phyloP scores from a whole-genome alignment of 2,888 invertebrate species.

The Ophion ellenae region DNA sequence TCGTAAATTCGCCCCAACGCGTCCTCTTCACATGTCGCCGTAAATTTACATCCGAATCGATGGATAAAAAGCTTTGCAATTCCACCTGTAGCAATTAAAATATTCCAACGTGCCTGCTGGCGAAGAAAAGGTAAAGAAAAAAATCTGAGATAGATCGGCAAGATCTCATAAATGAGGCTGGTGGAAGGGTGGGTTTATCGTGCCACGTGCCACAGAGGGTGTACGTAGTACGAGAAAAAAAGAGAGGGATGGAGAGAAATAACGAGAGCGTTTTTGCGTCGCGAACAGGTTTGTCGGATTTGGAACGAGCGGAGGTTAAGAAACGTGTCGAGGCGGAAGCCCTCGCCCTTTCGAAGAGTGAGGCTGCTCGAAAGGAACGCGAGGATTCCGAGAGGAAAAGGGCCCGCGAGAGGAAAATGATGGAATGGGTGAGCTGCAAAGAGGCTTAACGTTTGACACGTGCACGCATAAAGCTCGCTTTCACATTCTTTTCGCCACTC shows the following conservation, averaged over 20 bases:
- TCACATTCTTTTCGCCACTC: constrained; percentile 23
- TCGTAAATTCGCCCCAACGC: background rate
- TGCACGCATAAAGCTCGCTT: constrained; percentile 29
- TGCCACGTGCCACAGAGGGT: constrained; percentile 49
- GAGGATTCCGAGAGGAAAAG: constrained; percentile 75
- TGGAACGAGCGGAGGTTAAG: constrained; percentile 71
- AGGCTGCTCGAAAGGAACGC: constrained; percentile 72
- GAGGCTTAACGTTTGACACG: constrained; percentile 48
- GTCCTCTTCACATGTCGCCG: background rate
- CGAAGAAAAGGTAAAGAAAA: background rate
- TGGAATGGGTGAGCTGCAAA: constrained; percentile 69
- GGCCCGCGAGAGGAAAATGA: constrained; percentile 77
- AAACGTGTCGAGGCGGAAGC: constrained; percentile 72
- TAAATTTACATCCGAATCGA: constrained; percentile 27
- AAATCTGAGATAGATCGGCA: background rate
- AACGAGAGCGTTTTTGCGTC: constrained; percentile 59
- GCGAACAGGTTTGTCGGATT: constrained; percentile 73
- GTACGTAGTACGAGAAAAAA: constrained; percentile 10
- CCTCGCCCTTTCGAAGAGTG: constrained; percentile 78
- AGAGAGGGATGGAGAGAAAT: constrained; percentile 44
- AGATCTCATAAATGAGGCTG: background rate
- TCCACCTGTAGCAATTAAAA: constrained; percentile 24
- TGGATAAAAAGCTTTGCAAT: background rate
- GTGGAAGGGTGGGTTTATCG: constrained; percentile 8
- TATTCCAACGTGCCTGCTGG: background rate